Evolutionary conservation across 2,888 invertebrate genomes (phyloP), one percentile per base, ranked within the genome.

Genomic region (Xanthia togata): DNA sequence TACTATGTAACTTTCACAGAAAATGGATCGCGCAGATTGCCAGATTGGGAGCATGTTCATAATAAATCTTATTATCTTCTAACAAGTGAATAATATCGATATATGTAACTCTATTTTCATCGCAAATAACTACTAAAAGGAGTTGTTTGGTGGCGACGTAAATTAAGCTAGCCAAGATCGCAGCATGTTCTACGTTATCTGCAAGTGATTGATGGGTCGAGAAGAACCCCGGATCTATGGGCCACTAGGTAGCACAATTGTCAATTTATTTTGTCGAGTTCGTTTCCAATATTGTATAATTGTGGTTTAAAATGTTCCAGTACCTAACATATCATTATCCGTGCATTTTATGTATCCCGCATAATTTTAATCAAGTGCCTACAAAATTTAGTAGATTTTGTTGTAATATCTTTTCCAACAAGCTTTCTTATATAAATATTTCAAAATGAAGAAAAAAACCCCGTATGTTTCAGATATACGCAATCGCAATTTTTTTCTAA

Each of bases 191-290:
- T 62, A 72, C 62, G 74, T 70, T 83, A 79, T 81, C 86, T 85
- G 83, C 38, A 23, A 44, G 78, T 83, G 86, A 85, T 85, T 85
- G 83, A 85, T 85, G 78, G 47, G 4, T 50, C 26, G 44, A 57
- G 31, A 20, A 35, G 17, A 17, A 63, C 63, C 63, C n/a, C 4
- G 4, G 81, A 78, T 47, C 53, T 73, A 57, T 3, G 31, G 14
- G 0, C 6, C 0, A 55, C 83, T 85, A 59, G 83, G 85, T 67
- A 41, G 70, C 8, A 41, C 63, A 63, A 26, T 53, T 8, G 0
- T 9, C 0, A 14, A 64, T 47, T 38, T 68, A 64, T 41, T 75
- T 60, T 55, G 26, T 62, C 4, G 9, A 57, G 3, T 23, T 26
- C 6, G 3, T 65, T 23, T 65, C 12, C 26, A 12, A 26, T 31